phyloP scores from a whole-genome alignment of 64 coral and sea anemone genomes.

The Actinia equina region DNA sequence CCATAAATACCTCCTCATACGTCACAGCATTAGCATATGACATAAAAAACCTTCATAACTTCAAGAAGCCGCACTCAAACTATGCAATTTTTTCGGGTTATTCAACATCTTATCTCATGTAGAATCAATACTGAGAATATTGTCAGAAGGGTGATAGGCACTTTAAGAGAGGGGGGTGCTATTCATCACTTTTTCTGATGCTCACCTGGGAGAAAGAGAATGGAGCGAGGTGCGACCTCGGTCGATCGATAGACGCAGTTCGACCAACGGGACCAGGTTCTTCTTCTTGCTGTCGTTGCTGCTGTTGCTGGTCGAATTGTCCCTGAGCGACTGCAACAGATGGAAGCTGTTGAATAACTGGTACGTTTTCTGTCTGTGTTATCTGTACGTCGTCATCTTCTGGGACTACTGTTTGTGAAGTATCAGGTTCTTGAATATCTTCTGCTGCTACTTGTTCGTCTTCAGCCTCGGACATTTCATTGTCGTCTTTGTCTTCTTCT shows the following conservation, averaged over 20 bases:
- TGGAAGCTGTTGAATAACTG: not conserved
- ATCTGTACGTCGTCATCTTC: not conserved
- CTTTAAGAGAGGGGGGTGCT: too few species aligned
- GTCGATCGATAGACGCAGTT: constrained; percentile 26
- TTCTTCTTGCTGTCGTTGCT: constrained; percentile 29
- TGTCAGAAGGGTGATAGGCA: too few species aligned
- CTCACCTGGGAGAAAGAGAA: constrained; percentile 86
- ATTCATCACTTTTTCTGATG: not conserved
- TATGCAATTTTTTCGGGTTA: too few species aligned
- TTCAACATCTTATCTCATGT: too few species aligned
- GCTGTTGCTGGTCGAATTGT: not conserved
- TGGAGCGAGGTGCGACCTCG: constrained; percentile 70
- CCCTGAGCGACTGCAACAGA: not conserved
- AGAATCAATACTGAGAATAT: too few species aligned
- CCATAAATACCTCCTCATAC: too few species aligned
- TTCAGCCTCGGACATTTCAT: not conserved
- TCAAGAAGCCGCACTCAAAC: too few species aligned
- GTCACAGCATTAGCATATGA: too few species aligned
- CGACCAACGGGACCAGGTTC: constrained; percentile 21
- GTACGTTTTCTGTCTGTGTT: not conserved
- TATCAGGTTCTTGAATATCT: not conserved
- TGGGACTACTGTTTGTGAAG: not conserved
- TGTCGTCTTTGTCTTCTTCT: constrained; percentile 6
- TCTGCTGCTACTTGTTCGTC: not conserved
- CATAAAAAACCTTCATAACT: too few species aligned